phyloP scores from a whole-genome alignment of 1,140 invertebrate species.

The Pectinophora gossypiella region DNA sequence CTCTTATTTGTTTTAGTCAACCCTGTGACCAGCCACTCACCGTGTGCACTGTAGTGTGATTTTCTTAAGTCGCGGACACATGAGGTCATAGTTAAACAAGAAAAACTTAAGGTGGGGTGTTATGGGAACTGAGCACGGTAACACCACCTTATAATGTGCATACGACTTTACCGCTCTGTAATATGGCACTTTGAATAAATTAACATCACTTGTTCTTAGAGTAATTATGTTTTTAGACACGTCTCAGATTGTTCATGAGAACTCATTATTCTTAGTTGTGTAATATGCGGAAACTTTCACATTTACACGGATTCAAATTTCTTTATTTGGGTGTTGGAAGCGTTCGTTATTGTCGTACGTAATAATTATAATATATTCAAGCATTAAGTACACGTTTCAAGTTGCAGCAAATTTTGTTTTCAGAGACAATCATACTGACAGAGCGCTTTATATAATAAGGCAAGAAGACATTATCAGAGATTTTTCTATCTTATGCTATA shows the following conservation, averaged over 20 bases:
- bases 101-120: conserved; percentile 72
- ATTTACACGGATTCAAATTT: too few relatives aligned
- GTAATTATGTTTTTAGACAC: conserved; percentile 24
- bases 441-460: too few relatives aligned
- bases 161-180: conserved; percentile 60
- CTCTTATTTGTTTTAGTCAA: conserved; percentile 25
- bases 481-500: too few relatives aligned
- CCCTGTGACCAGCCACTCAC: conserved; percentile 36
- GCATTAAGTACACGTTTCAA: too few relatives aligned
- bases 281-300: too few relatives aligned
- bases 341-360: too few relatives aligned
- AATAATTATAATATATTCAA: too few relatives aligned
- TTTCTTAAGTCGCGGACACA: conserved; percentile 74
- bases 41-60: conserved; percentile 57
- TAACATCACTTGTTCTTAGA: conserved; percentile 31
- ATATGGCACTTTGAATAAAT: conserved; percentile 52
- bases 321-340: too few relatives aligned
- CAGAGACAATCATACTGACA: too few relatives aligned
- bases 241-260: background rate
- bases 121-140: conserved; percentile 76
- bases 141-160: conserved; percentile 62
- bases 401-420: too few relatives aligned
- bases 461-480: too few relatives aligned
- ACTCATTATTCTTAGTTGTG: too few relatives aligned
- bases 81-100: conserved; percentile 74